Evolutionary conservation across 2,113 vertebrate genomes (phyloP), one percentile per base, ranked within the genome.

Genomic region (Ptychochromis oligacanthus): DNA sequence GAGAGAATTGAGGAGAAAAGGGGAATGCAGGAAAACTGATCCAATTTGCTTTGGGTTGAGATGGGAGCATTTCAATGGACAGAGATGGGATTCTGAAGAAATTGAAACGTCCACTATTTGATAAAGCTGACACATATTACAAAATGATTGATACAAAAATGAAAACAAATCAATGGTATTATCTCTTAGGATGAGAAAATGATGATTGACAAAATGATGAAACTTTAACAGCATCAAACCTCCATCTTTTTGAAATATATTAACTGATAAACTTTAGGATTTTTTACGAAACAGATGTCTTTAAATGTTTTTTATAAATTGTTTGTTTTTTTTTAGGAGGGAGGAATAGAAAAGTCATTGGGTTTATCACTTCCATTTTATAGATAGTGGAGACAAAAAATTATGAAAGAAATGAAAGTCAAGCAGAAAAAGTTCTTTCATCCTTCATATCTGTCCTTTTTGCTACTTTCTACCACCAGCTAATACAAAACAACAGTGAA

Each of bases 31-130:
- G 40, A 54, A 75, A 89, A 88, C 81, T 57, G 75, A 88, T 89
- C 79, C 65, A 79, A 65, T 84, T 88, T 84, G 79, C 81, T 89
- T 72, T 46, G 13, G 28, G 46, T 76, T 34, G 61, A 82, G 83
- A 89, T 80, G 81, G 78, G 78, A 60, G 77, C 75, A 14, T 75
- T 52, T 85, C 65, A 80, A 75, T 31, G 79, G 89, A 83, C 86
- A 31, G 31, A 11, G 28, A 15, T 7, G 3, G 65, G 55, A 64
- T 49, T 15, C 38, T 40, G 11, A 24, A 57, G 40, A 84, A 52
- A 81, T 58, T 72, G 65, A 81, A 55, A 22, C 36, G n/a, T 79
- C 59, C 54, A 7, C 10, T 15, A 15, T 82, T 59, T 72, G 78
- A 79, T 56, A 61, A 78, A 89, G 75, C 17, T 13, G n/a, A 31